Base-by-base conservation (phyloP, 2,888 invertebrate genomes). In the Synanthedon myopaeformis region DNA sequence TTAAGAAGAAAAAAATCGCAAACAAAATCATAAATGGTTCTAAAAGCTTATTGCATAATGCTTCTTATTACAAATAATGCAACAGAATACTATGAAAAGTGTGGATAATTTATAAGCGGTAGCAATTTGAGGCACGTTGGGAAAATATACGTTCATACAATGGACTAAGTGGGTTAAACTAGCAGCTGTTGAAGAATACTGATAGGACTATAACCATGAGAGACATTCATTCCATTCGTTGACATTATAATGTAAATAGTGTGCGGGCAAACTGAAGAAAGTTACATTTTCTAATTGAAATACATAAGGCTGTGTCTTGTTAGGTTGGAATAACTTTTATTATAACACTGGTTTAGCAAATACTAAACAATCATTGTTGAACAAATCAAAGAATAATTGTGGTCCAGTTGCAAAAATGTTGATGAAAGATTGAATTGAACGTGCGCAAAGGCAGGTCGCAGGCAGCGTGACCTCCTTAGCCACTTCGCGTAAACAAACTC, bases 161-260 rank as follows among this genome's bases (percentile, higher is more conserved):
- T 14, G 13, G 11, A 45, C 42, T 57, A 67, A 67, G 65, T 69
- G 56, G 68, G 66, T 63, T 69, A 68, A 62, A 66, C 61, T 62
- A 64, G 61, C 56, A 59, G 61, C 60, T 59, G 58, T 62, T 49
- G 55, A 58, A 45, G 45, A 45, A 45, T n/a, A 59, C 54, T 56
- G 53, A 59, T 56, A 35, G 12, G 14, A 55, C 52, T 58, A 56
- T 58, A 57, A 61, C 56, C 55, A 59, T 57, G 62, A 56, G 58
- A 61, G 58, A 57, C 59, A 67, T 70, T 65, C 57, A 61, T 56
- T 62, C 52, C 59, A 65, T 64, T 65, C 64, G 61, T 65, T 66
- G 66, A 61, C 67, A 61, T 55, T 42, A 49, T 52, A 13, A 45
- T 45, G n/a, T 35, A 35, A 35, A 35, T 35, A 35, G 10, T 35